Evolutionary conservation across 2,113 vertebrate species (phyloP).

Genomic region (Garra rufa): DNA sequence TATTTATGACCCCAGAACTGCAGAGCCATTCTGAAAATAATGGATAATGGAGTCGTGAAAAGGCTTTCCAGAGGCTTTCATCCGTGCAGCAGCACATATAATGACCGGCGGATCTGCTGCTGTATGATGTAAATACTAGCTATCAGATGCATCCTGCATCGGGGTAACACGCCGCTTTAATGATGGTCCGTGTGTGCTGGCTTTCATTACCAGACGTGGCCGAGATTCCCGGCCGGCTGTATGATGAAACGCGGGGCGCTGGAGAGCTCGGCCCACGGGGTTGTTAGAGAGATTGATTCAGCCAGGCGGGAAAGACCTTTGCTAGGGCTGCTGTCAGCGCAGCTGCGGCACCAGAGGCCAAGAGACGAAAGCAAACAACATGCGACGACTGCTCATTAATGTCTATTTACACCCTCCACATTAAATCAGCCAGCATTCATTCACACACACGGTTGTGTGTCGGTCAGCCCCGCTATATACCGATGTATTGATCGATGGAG

Average conservation of each 20-base stretch:
- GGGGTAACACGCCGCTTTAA: not conserved
- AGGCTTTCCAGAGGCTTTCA: not conserved
- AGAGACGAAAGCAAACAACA: conserved; percentile 53
- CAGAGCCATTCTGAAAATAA: not conserved
- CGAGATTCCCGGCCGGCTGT: not conserved
- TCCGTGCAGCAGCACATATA: not conserved
- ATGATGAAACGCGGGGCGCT: conserved; percentile 31
- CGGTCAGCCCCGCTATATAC: conserved; percentile 62
- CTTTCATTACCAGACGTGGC: not conserved
- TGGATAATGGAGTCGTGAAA: not conserved
- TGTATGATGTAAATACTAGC: not conserved
- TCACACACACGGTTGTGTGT: conserved; percentile 32
- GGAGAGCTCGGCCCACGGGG: conserved; percentile 42
- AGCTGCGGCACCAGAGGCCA: conserved; percentile 31
- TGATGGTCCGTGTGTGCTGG: not conserved
- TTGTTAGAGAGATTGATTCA: conserved; percentile 56
- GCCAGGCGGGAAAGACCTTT: conserved; percentile 42
- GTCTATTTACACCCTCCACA: conserved; percentile 15
- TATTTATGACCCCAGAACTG: not conserved
- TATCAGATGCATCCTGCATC: not conserved
- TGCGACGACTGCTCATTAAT: conserved; percentile 47
- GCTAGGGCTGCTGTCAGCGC: conserved; percentile 3
- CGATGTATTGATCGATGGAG: conserved; percentile 54
- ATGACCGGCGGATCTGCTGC: not conserved
- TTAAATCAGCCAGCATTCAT: not conserved